Conservation (phyloP, 2,113 vertebrate species). For the Tympanuchus pallidicinctus region DNA sequence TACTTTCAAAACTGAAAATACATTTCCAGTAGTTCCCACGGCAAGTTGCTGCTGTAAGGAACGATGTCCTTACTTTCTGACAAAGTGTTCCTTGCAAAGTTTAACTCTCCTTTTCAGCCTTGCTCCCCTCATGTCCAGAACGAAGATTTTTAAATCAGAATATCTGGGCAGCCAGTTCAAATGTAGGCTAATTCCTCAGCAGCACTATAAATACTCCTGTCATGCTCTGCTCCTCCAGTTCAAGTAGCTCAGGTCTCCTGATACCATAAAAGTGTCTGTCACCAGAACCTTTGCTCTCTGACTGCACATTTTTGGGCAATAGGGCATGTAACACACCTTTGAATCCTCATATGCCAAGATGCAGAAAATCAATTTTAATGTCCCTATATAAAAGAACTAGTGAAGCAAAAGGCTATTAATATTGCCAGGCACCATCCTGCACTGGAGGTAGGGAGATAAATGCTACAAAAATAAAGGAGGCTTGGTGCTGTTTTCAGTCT, state of each 20-base stretch:
- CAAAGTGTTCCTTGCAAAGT: not conserved
- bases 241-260: conserved; percentile 38
- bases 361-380: conserved; percentile 64
- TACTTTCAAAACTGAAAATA: not conserved
- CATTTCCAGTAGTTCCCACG: not conserved
- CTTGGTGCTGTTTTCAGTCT: not conserved
- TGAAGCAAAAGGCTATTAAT: conserved; percentile 19
- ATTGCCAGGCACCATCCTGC: not conserved
- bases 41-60: not conserved
- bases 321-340: conserved; percentile 36
- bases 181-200: conserved; percentile 38
- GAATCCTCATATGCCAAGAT: conserved; percentile 45
- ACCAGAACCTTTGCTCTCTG: conserved; percentile 18
- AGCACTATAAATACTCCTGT: conserved; percentile 37
- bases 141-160: conserved; percentile 1
- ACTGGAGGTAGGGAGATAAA: not conserved
- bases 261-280: conserved; percentile 41
- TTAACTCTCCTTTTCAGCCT: not conserved
- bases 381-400: conserved; percentile 13
- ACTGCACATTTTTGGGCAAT: conserved; percentile 12
- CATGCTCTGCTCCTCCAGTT: conserved; percentile 16
- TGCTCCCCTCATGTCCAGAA: not conserved
- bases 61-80: not conserved
- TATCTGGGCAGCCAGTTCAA: not conserved
- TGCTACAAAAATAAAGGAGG: not conserved